Evolutionary conservation across 2,113 vertebrate species (phyloP).

Genomic region (Stegastes partitus): DNA sequence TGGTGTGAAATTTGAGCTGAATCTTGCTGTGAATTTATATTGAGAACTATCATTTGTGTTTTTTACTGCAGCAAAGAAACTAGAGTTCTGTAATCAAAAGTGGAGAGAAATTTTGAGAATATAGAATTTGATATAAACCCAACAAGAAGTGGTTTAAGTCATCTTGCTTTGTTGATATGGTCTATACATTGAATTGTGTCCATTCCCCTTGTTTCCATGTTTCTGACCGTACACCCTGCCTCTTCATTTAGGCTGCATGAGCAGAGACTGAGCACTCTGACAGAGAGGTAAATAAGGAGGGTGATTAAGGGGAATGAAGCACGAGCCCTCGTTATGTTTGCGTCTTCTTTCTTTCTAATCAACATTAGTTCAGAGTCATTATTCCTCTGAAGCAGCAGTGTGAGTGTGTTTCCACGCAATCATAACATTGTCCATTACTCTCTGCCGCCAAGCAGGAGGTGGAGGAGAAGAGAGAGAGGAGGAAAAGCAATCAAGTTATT

Average conservation of each 20-base stretch:
- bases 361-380: slow-evolving; percentile 82
- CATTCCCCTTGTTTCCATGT: neutral
- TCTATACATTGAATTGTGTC: neutral
- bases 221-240: neutral
- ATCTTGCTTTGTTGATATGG: neutral
- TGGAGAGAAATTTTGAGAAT: too few relatives aligned
- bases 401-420: slow-evolving; percentile 57
- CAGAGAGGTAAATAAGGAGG: slow-evolving; percentile 71
- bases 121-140: too few relatives aligned
- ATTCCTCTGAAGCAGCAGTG: slow-evolving; percentile 72
- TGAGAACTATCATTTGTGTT: too few relatives aligned
- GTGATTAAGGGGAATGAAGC: slow-evolving; percentile 69
- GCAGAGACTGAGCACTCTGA: slow-evolving; percentile 30
- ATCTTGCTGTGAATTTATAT: too few relatives aligned
- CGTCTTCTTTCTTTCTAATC: slow-evolving; percentile 73
- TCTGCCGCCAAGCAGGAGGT: slow-evolving; percentile 55
- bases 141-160: neutral
- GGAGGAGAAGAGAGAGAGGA: too few relatives aligned
- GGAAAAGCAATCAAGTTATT: neutral
- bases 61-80: too few relatives aligned
- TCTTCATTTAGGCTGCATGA: neutral
- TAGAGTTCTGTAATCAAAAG: too few relatives aligned
- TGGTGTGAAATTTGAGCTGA: too few relatives aligned
- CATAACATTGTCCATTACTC: slow-evolving; percentile 73
- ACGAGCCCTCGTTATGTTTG: slow-evolving; percentile 58